Conservation (phyloP, 2,888 invertebrate species). For the Dolichopus griseipennis region DNA sequence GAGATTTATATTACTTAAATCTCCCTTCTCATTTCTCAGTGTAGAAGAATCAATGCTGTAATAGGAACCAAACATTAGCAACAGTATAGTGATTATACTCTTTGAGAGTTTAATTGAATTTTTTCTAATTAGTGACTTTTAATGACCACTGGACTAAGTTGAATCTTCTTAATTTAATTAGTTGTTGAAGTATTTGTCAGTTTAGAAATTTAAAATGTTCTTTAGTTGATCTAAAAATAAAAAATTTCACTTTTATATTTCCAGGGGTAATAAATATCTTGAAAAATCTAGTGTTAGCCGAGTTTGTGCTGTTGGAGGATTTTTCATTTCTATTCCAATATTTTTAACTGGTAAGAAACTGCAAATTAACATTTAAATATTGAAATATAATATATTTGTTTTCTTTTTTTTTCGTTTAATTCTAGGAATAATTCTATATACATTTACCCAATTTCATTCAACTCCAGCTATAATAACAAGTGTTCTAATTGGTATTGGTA, state of each 20-base stretch:
- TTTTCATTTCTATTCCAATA: conserved; percentile 89
- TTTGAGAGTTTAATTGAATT: too few species aligned
- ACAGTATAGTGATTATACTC: too few species aligned
- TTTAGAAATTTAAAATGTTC: too few species aligned
- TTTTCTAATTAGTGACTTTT: too few species aligned
- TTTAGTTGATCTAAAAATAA: too few species aligned
- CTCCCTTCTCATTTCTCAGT: too few species aligned
- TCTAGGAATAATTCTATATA: conserved; percentile 87
- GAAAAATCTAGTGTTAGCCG: conserved; percentile 85
- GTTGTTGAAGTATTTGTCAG: too few species aligned
- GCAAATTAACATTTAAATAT: background rate
- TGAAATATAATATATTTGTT: background rate
- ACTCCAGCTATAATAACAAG: conserved; percentile 87
- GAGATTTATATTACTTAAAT: too few species aligned
- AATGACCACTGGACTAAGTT: too few species aligned
- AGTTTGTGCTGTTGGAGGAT: conserved; percentile 85
- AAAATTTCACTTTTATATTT: conserved; percentile 20
- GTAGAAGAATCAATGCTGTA: too few species aligned
- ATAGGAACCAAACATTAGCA: too few species aligned
- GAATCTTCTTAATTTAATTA: too few species aligned
- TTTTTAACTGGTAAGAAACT: conserved; percentile 71
- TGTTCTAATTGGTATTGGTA: conserved; percentile 81
- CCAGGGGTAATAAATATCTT: conserved; percentile 82
- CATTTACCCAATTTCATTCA: conserved; percentile 85
- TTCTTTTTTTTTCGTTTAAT: conserved; percentile 31